A percentile compares a stretch with the other conserved stretches of the same genome.
Conservation (phyloP, 1,140 invertebrate species). For the Arion vulgaris region DNA sequence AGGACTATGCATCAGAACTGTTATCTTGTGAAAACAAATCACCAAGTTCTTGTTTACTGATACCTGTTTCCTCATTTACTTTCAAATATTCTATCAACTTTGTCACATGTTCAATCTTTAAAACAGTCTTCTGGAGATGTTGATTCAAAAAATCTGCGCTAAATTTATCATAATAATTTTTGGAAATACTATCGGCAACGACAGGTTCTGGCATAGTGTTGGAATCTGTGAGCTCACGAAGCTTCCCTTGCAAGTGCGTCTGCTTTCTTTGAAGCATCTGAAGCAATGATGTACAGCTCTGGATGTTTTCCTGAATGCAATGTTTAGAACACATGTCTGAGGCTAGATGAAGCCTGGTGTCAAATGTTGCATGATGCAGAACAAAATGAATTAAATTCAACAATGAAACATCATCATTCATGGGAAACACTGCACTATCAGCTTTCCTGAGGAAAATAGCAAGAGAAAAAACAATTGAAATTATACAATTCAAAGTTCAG, state of each 20-base stretch:
- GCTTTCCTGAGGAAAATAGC: slow-evolving; percentile 77
- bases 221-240: background rate
- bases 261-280: background rate
- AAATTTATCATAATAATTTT: slow-evolving; percentile 2
- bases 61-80: background rate
- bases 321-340: slow-evolving; percentile 49
- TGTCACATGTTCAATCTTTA: background rate
- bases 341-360: slow-evolving; percentile 50
- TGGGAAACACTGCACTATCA: slow-evolving; percentile 82
- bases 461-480: background rate
- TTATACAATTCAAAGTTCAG: too few relatives aligned
- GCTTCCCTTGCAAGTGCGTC: too few relatives aligned
- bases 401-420: slow-evolving; percentile 77
- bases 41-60: slow-evolving; percentile 14
- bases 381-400: slow-evolving; percentile 83
- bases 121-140: background rate
- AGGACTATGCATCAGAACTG: background rate
- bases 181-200: background rate
- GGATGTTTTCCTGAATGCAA: slow-evolving; percentile 52
- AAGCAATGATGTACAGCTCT: background rate
- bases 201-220: background rate
- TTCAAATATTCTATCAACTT: slow-evolving; percentile 15
- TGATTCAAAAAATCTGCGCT: slow-evolving; percentile 1
- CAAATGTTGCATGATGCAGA: slow-evolving; percentile 69
- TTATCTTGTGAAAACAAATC: background rate